A percentile compares a stretch with the other conserved stretches of the same genome.
Conservation (phyloP, 1,140 invertebrate genomes). For the Carcinoscorpius rotundicauda region DNA sequence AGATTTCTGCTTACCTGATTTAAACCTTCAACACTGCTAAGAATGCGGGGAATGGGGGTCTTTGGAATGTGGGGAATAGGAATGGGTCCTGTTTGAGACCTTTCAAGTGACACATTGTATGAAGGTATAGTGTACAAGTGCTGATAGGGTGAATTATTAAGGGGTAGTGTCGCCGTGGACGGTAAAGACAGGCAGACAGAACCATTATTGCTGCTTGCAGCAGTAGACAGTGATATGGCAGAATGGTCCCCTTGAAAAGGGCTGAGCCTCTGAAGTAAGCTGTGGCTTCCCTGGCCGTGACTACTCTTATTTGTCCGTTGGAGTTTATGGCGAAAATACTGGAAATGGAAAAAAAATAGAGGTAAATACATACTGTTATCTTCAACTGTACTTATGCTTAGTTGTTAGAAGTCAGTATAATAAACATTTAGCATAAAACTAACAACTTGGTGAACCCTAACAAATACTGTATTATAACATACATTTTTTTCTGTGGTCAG, state of each 20-base stretch:
- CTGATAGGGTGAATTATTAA: too few relatives aligned
- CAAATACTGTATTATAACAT: too few relatives aligned
- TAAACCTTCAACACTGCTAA: conserved; percentile 67
- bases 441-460: too few relatives aligned
- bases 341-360: not conserved
- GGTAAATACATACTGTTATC: too few relatives aligned
- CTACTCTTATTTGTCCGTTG: conserved; percentile 30
- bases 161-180: too few relatives aligned
- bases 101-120: too few relatives aligned
- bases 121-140: too few relatives aligned
- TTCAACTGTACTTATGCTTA: too few relatives aligned
- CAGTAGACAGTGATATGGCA: conserved; percentile 27
- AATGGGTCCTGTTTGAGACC: conserved; percentile 22
- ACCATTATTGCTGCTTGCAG: not conserved
- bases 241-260: conserved; percentile 30
- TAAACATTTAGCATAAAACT: too few relatives aligned
- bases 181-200: too few relatives aligned
- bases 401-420: too few relatives aligned
- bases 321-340: conserved; percentile 26
- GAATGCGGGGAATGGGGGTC: conserved; percentile 44
- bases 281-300: conserved; percentile 21
- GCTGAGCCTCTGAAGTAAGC: conserved; percentile 27
- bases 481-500: too few relatives aligned
- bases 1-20: conserved; percentile 43
- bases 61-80: conserved; percentile 40